Evolutionary conservation across 2,113 vertebrate species (phyloP), one percentile per base, ranked within the genome.

Genomic region (Phalacrocorax carbo): DNA sequence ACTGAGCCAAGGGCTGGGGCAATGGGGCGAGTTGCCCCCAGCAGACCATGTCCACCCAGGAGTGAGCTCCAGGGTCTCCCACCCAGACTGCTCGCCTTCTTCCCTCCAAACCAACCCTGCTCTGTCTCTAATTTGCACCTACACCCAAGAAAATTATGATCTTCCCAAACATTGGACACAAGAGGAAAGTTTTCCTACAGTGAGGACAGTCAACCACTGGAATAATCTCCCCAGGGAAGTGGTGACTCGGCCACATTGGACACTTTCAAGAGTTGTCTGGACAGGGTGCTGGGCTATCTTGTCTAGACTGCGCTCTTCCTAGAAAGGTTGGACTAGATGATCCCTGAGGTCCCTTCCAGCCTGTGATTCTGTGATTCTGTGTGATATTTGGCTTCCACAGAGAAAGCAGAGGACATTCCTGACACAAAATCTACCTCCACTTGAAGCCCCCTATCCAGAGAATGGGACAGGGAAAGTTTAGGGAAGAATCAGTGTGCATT

Each of bases 31-130:
- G 36, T 51, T 62, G 7, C 17, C n/a, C 29, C 11, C 46, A 84
- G 48, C 54, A 91, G 57, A 29, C 10, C 29, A 19, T 3, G 23
- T 34, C 44, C 29, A 75, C 8, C 13, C 17, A 68, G 48, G 21
- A 51, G 22, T 0, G 7, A 78, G 40, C 25, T 51, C 20, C 16
- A 20, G 29, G 11, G 6, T 83, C 44, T 82, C 32, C 48, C 52
- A 42, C 10, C 2, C 7, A 32, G 11, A 23, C 18, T 13, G 0
- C 11, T 49, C 2, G 0, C 15, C 13, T 10, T 32, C 10, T 32
- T 88, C n/a, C 14, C 29, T 49, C 8, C 61, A 58, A 32, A 84
- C 19, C 26, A 75, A 13, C 23, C 13, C 75, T 62, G 17, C 26
- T 9, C 38, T 80, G 14, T 75, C 20, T 80, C 42, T 32, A 51